Evolutionary conservation across 2,797 vertebrate species (phyloP).

Genomic region (Pantherophis alleghaniensis): DNA sequence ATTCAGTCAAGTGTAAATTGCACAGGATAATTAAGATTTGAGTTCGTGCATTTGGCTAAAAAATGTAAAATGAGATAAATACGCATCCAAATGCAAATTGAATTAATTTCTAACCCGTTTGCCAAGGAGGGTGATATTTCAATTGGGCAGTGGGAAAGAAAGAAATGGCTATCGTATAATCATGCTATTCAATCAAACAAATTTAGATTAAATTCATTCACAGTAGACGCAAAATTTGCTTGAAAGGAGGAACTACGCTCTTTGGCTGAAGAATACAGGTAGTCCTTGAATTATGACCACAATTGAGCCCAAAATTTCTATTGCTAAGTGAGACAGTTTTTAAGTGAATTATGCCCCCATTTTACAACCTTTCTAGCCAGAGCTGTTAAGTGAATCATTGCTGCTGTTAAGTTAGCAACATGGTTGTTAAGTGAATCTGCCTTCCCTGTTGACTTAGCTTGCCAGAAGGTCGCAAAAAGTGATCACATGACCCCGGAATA

Average conservation of each 20-base stretch:
- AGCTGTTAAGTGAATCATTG: neutral
- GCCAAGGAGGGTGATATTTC: neutral
- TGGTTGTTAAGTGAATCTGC: neutral
- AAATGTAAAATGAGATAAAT: neutral
- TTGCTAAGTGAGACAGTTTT: neutral
- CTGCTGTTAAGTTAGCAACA: neutral
- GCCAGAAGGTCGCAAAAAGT: neutral
- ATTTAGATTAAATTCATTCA: conserved; percentile 77
- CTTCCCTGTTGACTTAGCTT: neutral
- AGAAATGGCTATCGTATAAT: conserved; percentile 26
- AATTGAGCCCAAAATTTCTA: neutral
- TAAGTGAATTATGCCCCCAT: neutral
- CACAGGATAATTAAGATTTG: neutral
- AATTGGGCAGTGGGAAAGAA: neutral
- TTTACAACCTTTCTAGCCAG: neutral
- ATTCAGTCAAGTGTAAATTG: neutral
- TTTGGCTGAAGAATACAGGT: conserved; percentile 68
- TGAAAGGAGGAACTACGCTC: conserved; percentile 71
- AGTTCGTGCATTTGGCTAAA: neutral
- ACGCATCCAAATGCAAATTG: neutral
- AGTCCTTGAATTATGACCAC: neutral
- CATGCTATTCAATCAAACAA: conserved; percentile 74
- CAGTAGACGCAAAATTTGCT: conserved; percentile 78
- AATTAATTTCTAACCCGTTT: neutral
- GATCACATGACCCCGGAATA: neutral